Percentiles rank a stretch among this genome's conserved stretches.
These are phyloP conservation scores for Holacanthus passer DNA, from an alignment of 2,113 vertebrate species.

Conservation along the genomic window DNA sequence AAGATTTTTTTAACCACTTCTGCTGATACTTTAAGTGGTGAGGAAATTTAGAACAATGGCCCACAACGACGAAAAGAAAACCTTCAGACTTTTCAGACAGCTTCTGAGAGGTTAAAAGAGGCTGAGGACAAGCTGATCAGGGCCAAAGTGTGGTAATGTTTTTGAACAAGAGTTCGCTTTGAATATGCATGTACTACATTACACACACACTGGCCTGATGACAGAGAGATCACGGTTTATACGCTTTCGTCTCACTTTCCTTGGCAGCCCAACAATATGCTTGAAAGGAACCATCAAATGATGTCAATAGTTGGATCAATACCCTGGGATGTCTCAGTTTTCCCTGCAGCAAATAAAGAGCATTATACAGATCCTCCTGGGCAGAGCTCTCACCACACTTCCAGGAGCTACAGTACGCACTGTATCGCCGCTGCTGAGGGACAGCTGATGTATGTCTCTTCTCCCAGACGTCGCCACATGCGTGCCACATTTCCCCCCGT, in stretches of 20 bases:
- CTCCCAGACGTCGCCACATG: conserved; percentile 70
- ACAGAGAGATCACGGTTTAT: conserved; percentile 66
- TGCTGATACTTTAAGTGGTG: background rate
- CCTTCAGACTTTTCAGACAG: background rate
- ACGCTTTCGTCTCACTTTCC: conserved; percentile 59
- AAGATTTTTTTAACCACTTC: background rate
- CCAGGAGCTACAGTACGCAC: conserved; percentile 46
- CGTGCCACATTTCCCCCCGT: conserved; percentile 77
- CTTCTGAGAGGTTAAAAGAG: conserved; percentile 3
- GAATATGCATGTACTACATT: conserved; percentile 57
- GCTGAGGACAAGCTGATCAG: conserved; percentile 4
- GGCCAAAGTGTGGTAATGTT: background rate
- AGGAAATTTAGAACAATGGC: background rate
- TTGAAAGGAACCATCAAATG: conserved; percentile 82
- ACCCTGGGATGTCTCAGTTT: conserved; percentile 77
- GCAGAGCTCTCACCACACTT: conserved; percentile 50
- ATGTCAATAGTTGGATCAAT: conserved; percentile 85
- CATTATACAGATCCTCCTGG: conserved; percentile 72
- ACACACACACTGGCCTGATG: conserved; percentile 41
- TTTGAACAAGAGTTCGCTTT: conserved; percentile 26
- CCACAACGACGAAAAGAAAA: background rate
- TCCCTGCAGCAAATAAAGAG: conserved; percentile 76
- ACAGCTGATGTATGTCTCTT: conserved; percentile 68
- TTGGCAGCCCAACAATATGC: conserved; percentile 72
- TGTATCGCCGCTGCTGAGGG: conserved; percentile 53